Evolutionary conservation across 1,140 invertebrate genomes (phyloP), one percentile per base, ranked within the genome.

Genomic region (Druon quercuslanigerum): DNA sequence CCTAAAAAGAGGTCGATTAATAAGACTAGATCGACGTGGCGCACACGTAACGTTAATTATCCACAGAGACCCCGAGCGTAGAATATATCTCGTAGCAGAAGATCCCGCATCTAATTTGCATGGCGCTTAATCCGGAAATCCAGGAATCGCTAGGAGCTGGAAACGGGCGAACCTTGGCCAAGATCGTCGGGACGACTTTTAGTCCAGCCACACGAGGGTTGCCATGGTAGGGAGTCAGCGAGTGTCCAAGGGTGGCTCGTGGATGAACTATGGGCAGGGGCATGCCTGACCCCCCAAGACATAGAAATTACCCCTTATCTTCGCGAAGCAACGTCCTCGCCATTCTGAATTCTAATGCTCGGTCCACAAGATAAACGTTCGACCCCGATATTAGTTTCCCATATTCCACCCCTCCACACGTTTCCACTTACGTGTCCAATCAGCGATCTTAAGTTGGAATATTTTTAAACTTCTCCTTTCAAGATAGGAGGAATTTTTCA

Each of bases 241-340:
- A 85, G 79, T 80, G 77, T 78, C 75, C 80, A 82, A 70, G 81
- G 79, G 83, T 80, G 72, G 57, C 78, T 75, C 79, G 78, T 77
- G 87, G 88, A 89, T 89, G 87, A 89, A 87, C 87, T 89, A 89
- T 86, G 87, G 88, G 82, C 87, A 72, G 20, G 20, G 20, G 20
- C 20, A 25, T 25, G 20, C 20, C 20, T 89, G 87, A 87, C 87
- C 87, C 87, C 84, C 83, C 82, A 83, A 83, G 82, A 82, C 83
- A 76, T 84, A 88, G 88, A 89, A 89, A 89, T 89, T 88, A 88
- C 84, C 88, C 87, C 87, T 89, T 89, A 89, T 89, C 88, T 89
- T 81, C 83, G 79, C 82, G 77, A 79, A 79, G 83, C 88, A 89
- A 87, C 82, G 88, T 83, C 82, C 81, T 75, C 80, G 79, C 85